Percentiles rank a stretch among this genome's conserved stretches.
Evolutionary conservation across 2,888 invertebrate genomes (phyloP).

Genomic region (Barypeithes pellucidus): DNA sequence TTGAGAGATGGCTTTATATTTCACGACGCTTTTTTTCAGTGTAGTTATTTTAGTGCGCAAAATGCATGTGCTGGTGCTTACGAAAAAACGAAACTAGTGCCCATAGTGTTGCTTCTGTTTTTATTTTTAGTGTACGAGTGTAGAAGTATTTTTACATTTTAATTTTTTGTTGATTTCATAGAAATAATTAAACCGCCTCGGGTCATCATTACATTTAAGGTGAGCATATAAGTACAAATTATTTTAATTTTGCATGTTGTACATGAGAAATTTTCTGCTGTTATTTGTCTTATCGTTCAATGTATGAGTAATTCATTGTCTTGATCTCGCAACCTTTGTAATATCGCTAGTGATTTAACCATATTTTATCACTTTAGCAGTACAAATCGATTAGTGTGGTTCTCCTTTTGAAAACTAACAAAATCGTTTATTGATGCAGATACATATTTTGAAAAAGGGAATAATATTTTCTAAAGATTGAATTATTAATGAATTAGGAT

Average conservation of each 20-base stretch:
- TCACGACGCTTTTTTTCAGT: neutral
- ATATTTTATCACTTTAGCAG: neutral
- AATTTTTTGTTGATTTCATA: constrained; percentile 68
- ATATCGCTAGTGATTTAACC: neutral
- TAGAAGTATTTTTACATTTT: constrained; percentile 57
- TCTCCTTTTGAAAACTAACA: no score
- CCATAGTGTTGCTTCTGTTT: constrained; percentile 50
- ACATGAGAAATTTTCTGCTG: constrained; percentile 15
- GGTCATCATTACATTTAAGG: constrained; percentile 66
- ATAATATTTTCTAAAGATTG: no score
- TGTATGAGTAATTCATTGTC: constrained; percentile 16
- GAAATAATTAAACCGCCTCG: constrained; percentile 67
- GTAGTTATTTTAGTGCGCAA: constrained; percentile 12
- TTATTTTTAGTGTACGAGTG: constrained; percentile 55
- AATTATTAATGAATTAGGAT: no score
- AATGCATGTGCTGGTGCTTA: constrained; percentile 35
- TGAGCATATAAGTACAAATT: constrained; percentile 64
- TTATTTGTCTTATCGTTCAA: neutral
- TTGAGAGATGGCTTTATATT: neutral
- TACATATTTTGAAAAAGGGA: no score
- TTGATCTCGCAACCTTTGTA: neutral
- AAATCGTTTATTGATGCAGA: no score
- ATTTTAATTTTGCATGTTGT: constrained; percentile 47
- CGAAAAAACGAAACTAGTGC: constrained; percentile 27
- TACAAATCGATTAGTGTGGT: no score